Evolutionary conservation across 2,113 vertebrate genomes (phyloP), one percentile per base, ranked within the genome.

Genomic region (Pagrus major): DNA sequence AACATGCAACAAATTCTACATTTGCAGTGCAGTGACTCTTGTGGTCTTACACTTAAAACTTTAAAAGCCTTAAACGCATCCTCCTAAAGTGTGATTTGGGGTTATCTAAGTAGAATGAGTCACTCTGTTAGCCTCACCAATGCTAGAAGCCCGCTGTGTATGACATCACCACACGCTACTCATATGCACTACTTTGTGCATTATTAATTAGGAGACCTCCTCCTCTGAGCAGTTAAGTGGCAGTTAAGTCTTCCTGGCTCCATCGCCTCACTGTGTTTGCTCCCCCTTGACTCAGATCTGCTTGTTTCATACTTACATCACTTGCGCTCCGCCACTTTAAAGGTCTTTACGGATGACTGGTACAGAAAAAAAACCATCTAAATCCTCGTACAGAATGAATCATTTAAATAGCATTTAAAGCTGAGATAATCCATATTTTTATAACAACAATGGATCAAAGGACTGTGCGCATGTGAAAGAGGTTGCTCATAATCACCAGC

Each of bases 141-240:
- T 66, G n/a, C 46, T 16, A 31, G 2, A 44, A 72, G 63, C 39
- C 64, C 9, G 29, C 31, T 58, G 71, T 46, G 31, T 65, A 79
- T 86, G 65, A 86, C 81, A 71, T 84, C 79, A 77, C 56, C 55
- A 42, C 63, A 33, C 35, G 33, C 71, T 56, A 60, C 63, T 72
- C 59, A 59, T 81, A 81, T 73, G 78, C 76, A 70, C 25, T n/a
- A 72, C 59, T 82, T 71, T 63, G 25, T 86, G 71, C 73, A 86
- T 90, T 82, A 90, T 89, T 87, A 85, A 91, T 88, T 56, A 81
- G 42, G 20, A 70, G 49, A 46, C 63, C 44, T 83, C 66, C 78
- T 87, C 83, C 10, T 66, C 66, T 47, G 77, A 84, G 83, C 66
- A 54, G 64, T 69, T 72, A 74, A 84, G 77, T 78, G 55, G 42